Conservation (phyloP, 2,888 invertebrate species). For the Agonum fuliginosum region DNA sequence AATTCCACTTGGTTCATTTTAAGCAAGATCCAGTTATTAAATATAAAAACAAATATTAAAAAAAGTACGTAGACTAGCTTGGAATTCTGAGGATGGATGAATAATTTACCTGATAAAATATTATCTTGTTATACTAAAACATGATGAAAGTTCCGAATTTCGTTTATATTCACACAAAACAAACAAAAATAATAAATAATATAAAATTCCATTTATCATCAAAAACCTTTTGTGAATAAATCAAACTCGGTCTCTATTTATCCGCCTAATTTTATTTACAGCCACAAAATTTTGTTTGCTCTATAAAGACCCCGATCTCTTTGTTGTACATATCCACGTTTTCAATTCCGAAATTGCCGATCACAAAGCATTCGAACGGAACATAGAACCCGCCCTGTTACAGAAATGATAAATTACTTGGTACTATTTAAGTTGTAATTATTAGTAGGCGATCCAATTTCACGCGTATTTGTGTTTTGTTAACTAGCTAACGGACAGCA, state of each 20-base stretch:
- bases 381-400: slow-evolving; percentile 20
- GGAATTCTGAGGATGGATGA: no score
- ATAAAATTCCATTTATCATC: slow-evolving; percentile 38
- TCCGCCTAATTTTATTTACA: slow-evolving; percentile 32
- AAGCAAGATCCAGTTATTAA: no score
- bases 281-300: slow-evolving; percentile 28
- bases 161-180: slow-evolving; percentile 1
- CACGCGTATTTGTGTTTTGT: slow-evolving; percentile 58
- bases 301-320: neutral
- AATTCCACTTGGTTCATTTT: no score
- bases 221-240: slow-evolving; percentile 12
- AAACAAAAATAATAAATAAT: slow-evolving; percentile 17
- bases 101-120: no score
- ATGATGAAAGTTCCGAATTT: slow-evolving; percentile 22
- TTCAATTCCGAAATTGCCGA: slow-evolving; percentile 29
- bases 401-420: slow-evolving; percentile 49
- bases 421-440: slow-evolving; percentile 51
- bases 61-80: no score
- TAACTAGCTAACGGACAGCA: slow-evolving; percentile 44
- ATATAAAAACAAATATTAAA: no score
- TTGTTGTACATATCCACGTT: neutral
- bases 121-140: neutral
- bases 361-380: slow-evolving; percentile 18
- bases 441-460: slow-evolving; percentile 52
- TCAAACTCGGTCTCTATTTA: slow-evolving; percentile 20